Evolutionary conservation across 2,797 vertebrate genomes (phyloP).

Genomic region (Brachyalestes nurse): DNA sequence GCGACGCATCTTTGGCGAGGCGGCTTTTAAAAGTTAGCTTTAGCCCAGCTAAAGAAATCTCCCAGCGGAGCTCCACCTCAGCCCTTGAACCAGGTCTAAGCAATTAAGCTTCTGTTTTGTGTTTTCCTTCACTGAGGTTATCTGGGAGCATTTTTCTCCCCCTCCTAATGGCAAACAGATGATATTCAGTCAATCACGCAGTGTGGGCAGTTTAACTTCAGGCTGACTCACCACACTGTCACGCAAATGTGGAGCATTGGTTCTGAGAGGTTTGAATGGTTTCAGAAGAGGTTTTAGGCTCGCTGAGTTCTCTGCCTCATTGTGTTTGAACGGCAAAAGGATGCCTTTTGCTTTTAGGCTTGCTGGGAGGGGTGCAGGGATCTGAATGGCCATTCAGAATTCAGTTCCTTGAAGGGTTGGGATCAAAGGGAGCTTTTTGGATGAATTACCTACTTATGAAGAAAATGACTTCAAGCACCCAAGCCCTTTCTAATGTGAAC

Average conservation of each 20-base stretch:
- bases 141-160: constrained; percentile 10
- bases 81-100: constrained; percentile 47
- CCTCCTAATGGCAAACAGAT: constrained; percentile 7
- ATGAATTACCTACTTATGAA: constrained; percentile 28
- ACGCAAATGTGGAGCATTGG: constrained; percentile 12
- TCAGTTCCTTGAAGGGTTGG: constrained; percentile 23
- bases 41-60: constrained; percentile 40
- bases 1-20: constrained; percentile 25
- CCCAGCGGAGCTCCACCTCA: constrained; percentile 27
- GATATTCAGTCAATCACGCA: constrained; percentile 28
- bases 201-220: constrained; percentile 47
- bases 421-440: constrained; percentile 27
- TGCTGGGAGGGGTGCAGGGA: background rate
- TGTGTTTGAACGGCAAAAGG: constrained; percentile 30
- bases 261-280: constrained; percentile 19
- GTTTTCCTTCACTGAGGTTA: constrained; percentile 21
- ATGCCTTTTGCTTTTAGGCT: constrained; percentile 5
- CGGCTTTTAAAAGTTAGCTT: constrained; percentile 47
- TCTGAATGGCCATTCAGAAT: constrained; percentile 18
- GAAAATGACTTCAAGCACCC: constrained; percentile 11
- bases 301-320: constrained; percentile 26
- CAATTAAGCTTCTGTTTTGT: constrained; percentile 39
- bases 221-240: constrained; percentile 35
- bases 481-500: constrained; percentile 19
- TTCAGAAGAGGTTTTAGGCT: background rate